phyloP scores from a whole-genome alignment of 2,113 vertebrate species.

The Trogon melanurus region DNA sequence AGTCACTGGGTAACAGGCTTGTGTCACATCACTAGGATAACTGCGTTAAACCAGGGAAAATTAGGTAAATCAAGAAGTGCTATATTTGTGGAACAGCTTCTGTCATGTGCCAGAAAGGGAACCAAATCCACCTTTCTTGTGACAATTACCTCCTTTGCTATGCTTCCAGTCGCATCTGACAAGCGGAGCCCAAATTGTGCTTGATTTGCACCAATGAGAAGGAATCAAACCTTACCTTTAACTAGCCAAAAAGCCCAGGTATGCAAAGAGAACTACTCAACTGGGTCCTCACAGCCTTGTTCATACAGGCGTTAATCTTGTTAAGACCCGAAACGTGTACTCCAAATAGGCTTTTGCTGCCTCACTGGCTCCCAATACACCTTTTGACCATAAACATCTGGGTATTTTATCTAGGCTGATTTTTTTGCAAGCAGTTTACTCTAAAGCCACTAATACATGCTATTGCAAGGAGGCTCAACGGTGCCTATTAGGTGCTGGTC shows the following conservation, averaged over 20 bases:
- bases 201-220: neutral
- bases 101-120: neutral
- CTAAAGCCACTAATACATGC: constrained; percentile 32
- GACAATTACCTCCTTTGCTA: neutral
- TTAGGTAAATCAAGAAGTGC: accelerated
- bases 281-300: neutral
- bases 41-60: neutral
- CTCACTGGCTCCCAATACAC: constrained; percentile 52
- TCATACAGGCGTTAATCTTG: neutral
- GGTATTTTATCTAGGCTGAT: constrained; percentile 56
- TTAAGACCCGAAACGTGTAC: neutral
- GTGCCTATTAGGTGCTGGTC: constrained; percentile 34
- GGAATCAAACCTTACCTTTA: neutral
- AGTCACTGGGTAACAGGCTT: neutral
- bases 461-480: neutral
- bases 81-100: neutral
- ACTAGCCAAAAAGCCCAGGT: neutral
- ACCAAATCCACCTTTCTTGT: neutral
- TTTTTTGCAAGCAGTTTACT: constrained; percentile 45
- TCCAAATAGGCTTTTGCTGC: constrained; percentile 43
- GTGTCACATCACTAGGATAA: neutral
- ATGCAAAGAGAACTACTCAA: neutral
- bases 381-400: constrained; percentile 59
- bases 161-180: neutral
- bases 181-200: neutral